Conservation (phyloP, 2,113 vertebrate genomes). For the Percopsis transmontana region DNA sequence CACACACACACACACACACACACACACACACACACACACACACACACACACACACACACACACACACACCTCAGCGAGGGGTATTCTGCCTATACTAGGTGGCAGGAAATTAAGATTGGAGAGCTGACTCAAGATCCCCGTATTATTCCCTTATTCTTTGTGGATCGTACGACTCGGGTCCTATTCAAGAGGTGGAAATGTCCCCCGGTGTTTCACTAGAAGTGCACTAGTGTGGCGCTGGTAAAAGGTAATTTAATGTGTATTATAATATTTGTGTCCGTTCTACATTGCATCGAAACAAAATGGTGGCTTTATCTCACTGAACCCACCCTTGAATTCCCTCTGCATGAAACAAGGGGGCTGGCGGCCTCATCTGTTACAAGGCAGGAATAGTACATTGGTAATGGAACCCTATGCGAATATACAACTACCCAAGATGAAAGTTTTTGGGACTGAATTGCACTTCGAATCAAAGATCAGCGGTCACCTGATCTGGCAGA, state of each 20-base stretch:
- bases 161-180: neutral
- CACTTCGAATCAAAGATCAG: conserved; percentile 50
- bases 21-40: conserved; percentile 9
- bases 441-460: conserved; percentile 50
- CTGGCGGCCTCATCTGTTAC: neutral
- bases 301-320: neutral
- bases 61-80: conserved; percentile 1
- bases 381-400: neutral
- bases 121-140: neutral
- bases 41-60: conserved; percentile 3
- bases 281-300: neutral
- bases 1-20: conserved; percentile 10
- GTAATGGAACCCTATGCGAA: neutral
- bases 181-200: neutral
- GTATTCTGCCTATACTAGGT: neutral
- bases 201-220: neutral
- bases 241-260: neutral
- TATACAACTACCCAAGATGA: conserved; percentile 33
- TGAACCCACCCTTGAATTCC: neutral
- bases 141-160: too few relatives aligned
- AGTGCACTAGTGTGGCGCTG: neutral
- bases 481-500: conserved; percentile 22
- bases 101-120: neutral
- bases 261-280: neutral
- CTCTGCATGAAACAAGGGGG: conserved; percentile 11